These are phyloP conservation scores for Oceanodroma leucorhoa DNA, from an alignment of 2,797 vertebrate species.

Conservation along the genomic window DNA sequence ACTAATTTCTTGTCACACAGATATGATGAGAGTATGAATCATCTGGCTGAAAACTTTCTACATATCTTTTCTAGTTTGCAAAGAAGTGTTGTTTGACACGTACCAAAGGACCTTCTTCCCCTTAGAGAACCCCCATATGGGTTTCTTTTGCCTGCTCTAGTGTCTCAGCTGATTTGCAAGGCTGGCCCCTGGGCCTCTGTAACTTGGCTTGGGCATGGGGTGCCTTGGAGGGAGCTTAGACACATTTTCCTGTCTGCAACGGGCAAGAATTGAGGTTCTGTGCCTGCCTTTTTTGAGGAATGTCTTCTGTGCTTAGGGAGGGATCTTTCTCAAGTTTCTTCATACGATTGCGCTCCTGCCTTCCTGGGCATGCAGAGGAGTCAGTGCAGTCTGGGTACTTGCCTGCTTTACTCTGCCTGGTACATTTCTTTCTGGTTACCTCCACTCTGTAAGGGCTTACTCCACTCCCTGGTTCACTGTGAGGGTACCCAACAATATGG, in stretches of 20 bases:
- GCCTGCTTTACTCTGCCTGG: background rate
- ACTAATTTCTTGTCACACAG: background rate
- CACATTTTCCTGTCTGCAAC: background rate
- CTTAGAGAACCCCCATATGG: rapidly evolving
- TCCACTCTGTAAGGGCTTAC: background rate
- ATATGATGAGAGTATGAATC: background rate
- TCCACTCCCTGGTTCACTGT: background rate
- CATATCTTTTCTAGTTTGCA: background rate
- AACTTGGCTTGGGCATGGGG: background rate
- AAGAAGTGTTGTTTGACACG: background rate
- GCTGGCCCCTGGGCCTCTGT: background rate
- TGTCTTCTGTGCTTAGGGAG: background rate
- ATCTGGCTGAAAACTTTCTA: background rate
- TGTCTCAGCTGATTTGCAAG: background rate
- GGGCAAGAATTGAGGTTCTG: background rate
- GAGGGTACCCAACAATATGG: rapidly evolving
- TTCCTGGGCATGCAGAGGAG: background rate
- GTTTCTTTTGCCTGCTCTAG: background rate
- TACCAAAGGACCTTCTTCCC: background rate
- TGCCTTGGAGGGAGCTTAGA: background rate
- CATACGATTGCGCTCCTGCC: background rate
- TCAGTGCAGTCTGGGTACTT: background rate
- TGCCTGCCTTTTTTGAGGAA: background rate
- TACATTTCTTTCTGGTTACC: background rate
- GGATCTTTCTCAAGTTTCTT: background rate